Conservation (phyloP, 2,888 invertebrate genomes). For the Sphinx pinastri region DNA sequence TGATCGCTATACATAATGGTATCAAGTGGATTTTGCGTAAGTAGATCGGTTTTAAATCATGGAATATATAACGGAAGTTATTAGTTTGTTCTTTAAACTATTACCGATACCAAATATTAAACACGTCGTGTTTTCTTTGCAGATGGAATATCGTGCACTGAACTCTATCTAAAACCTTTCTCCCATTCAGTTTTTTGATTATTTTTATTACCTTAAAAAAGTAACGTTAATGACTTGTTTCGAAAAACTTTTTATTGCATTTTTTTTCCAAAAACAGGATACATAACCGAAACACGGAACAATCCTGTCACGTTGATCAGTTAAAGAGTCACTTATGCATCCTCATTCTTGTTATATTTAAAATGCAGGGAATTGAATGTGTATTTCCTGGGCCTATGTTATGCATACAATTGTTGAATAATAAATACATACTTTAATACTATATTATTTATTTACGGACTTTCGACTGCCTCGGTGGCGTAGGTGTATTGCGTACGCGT, state of each 20-base stretch:
- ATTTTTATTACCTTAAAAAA: too few relatives aligned
- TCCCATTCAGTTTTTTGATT: too few relatives aligned
- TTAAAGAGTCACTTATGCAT: not conserved
- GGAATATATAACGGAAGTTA: not conserved
- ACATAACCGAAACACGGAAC: not conserved
- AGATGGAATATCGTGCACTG: too few relatives aligned
- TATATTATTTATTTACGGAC: not conserved
- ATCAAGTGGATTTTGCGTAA: slow-evolving; percentile 50
- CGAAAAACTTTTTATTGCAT: too few relatives aligned
- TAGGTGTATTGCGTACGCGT: too few relatives aligned
- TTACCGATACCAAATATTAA: not conserved
- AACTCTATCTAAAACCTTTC: too few relatives aligned
- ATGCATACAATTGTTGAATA: not conserved
- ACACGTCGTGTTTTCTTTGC: not conserved
- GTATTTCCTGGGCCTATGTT: not conserved
- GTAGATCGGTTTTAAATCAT: slow-evolving; percentile 37
- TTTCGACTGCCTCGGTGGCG: too few relatives aligned
- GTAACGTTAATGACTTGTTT: too few relatives aligned
- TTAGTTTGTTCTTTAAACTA: not conserved
- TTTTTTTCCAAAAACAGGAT: too few relatives aligned
- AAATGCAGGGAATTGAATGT: not conserved
- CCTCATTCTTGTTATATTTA: slow-evolving; percentile 3
- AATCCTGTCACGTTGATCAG: slow-evolving; percentile 3
- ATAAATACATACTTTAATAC: not conserved
- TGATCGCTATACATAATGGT: slow-evolving; percentile 48